Conservation (phyloP, 2,888 invertebrate species). For the Pocota personata region DNA sequence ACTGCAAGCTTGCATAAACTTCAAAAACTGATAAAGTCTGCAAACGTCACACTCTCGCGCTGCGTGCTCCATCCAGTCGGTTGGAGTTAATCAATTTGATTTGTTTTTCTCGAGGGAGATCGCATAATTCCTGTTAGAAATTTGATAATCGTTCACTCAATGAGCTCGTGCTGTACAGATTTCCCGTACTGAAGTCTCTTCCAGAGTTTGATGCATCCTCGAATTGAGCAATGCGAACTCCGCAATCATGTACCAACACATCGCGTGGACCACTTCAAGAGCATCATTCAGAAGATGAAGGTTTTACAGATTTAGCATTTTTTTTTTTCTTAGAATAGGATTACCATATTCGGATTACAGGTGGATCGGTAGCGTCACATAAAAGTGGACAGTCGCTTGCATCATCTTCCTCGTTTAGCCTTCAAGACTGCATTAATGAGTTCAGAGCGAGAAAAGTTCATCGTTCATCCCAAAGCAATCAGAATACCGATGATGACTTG, state of each 20-base stretch:
- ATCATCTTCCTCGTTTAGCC: constrained; percentile 79
- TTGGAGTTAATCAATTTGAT: constrained; percentile 30
- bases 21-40: constrained; percentile 24
- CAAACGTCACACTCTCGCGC: constrained; percentile 31
- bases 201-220: not conserved
- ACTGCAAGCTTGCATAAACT: constrained; percentile 20
- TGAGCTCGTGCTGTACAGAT: not conserved
- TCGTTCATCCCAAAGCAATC: constrained; percentile 74
- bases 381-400: constrained; percentile 73
- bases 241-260: constrained; percentile 43
- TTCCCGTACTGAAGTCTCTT: not conserved
- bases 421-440: constrained; percentile 81
- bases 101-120: not conserved
- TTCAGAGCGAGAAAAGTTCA: constrained; percentile 79
- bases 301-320: constrained; percentile 4
- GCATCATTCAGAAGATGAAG: constrained; percentile 62
- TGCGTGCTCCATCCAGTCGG: not conserved
- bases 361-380: constrained; percentile 39
- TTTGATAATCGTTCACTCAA: constrained; percentile 4
- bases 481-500: constrained; percentile 77
- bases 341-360: not conserved
- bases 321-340: not conserved
- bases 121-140: constrained; percentile 5
- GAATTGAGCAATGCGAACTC: constrained; percentile 47
- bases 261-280: constrained; percentile 56